These are phyloP conservation scores for Cacoxenus indagator DNA, from an alignment of 2,888 invertebrate genomes.

Conservation along the genomic window DNA sequence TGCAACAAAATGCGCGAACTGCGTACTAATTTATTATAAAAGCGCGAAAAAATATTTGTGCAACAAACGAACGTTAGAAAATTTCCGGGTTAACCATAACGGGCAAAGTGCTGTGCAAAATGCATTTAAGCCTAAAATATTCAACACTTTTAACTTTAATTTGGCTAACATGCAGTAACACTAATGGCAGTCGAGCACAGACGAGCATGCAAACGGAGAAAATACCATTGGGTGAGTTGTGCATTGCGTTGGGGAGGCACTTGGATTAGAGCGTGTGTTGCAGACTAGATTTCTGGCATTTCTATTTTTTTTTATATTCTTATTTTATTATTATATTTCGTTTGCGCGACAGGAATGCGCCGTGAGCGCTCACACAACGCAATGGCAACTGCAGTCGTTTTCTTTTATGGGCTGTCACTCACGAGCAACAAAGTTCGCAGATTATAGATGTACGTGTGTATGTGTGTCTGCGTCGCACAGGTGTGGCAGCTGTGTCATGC, in stretches of 20 bases:
- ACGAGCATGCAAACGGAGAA: constrained; percentile 69
- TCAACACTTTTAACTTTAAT: constrained; percentile 67
- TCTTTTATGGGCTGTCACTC: constrained; percentile 8
- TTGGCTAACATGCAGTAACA: constrained; percentile 54
- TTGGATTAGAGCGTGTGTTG: constrained; percentile 37
- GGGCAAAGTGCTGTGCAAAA: constrained; percentile 48
- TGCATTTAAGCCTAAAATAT: constrained; percentile 68
- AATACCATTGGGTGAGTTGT: constrained; percentile 70
- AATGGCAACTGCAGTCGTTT: constrained; percentile 57
- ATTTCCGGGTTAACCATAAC: constrained; percentile 26
- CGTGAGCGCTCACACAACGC: constrained; percentile 27
- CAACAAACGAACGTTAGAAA: constrained; percentile 37
- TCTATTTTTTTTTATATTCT: constrained; percentile 14
- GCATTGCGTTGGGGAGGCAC: no score
- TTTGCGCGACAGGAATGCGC: neutral
- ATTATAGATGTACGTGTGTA: constrained; percentile 24
- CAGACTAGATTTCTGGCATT: constrained; percentile 38
- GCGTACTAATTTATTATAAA: neutral
- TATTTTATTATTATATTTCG: constrained; percentile 4
- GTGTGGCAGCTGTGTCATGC: constrained; percentile 24
- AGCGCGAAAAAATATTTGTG: constrained; percentile 21
- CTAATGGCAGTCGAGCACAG: constrained; percentile 28
- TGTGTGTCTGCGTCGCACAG: constrained; percentile 14
- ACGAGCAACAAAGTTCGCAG: constrained; percentile 12
- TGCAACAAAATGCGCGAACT: neutral